Percentiles rank a stretch among this genome's conserved stretches.
Evolutionary conservation across 1,140 invertebrate genomes (phyloP).

Genomic region (Chironomus striatipennis): DNA sequence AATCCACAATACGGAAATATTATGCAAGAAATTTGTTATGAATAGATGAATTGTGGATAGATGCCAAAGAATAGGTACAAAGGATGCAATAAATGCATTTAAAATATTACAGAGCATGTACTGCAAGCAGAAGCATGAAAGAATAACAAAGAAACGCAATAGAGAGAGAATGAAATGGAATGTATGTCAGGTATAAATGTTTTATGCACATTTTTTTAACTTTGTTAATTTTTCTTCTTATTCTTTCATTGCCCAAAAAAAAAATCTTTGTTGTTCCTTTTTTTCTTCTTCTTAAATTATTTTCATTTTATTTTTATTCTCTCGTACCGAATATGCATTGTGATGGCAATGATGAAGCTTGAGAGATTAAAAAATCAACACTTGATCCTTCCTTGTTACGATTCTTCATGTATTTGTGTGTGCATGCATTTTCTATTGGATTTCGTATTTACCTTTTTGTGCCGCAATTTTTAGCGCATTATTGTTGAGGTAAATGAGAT

Average conservation of each 20-base stretch:
- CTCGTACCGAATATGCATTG: no score
- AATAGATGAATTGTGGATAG: constrained; percentile 6
- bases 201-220: constrained; percentile 11
- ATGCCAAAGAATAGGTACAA: neutral
- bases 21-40: constrained; percentile 1
- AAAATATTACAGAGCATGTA: constrained; percentile 9
- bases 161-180: neutral
- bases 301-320: no score
- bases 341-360: neutral
- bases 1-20: neutral
- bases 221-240: neutral
- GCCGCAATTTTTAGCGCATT: neutral
- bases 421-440: neutral
- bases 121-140: constrained; percentile 5
- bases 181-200: constrained; percentile 7
- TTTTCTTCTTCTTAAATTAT: no score
- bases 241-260: neutral
- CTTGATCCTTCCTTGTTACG: constrained; percentile 18
- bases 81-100: constrained; percentile 13
- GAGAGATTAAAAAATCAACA: constrained; percentile 23
- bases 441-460: neutral
- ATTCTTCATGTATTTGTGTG: neutral
- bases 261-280: no score
- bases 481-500: neutral
- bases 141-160: neutral